Evolutionary conservation across 2,888 invertebrate species (phyloP).

Genomic region (Tridacna crocea): DNA sequence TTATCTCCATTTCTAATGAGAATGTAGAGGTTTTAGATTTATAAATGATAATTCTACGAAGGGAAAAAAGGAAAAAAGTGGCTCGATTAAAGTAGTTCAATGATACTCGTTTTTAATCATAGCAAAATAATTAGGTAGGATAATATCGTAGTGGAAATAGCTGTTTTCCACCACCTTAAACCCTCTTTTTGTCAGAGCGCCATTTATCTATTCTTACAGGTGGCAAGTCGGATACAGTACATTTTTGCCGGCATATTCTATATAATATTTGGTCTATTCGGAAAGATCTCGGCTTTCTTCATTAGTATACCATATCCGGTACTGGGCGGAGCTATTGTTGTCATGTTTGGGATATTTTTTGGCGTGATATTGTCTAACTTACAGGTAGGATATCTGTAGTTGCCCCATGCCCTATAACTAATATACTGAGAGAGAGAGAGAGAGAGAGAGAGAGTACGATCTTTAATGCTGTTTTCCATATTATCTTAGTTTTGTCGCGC

Average conservation of each 20-base stretch:
- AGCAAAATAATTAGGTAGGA: too few species aligned
- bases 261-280: slow-evolving; percentile 83
- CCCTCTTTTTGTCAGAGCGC: too few species aligned
- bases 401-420: neutral
- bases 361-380: slow-evolving; percentile 72
- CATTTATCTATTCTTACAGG: slow-evolving; percentile 69
- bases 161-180: too few species aligned
- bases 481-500: too few species aligned
- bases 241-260: slow-evolving; percentile 83
- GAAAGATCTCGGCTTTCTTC: slow-evolving; percentile 84
- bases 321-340: slow-evolving; percentile 81
- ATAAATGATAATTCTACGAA: too few species aligned
- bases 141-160: neutral
- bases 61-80: too few species aligned
- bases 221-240: slow-evolving; percentile 84
- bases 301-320: slow-evolving; percentile 85
- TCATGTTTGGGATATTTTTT: slow-evolving; percentile 75
- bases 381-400: slow-evolving; percentile 42
- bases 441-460: neutral
- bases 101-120: too few species aligned
- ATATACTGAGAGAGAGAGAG: neutral
- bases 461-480: neutral
- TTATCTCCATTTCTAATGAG: too few species aligned
- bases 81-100: too few species aligned
- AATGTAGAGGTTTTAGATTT: too few species aligned